Percentiles rank a stretch among this genome's conserved stretches.
phyloP scores from a whole-genome alignment of 2,888 invertebrate genomes.

The Adela reaumurella region DNA sequence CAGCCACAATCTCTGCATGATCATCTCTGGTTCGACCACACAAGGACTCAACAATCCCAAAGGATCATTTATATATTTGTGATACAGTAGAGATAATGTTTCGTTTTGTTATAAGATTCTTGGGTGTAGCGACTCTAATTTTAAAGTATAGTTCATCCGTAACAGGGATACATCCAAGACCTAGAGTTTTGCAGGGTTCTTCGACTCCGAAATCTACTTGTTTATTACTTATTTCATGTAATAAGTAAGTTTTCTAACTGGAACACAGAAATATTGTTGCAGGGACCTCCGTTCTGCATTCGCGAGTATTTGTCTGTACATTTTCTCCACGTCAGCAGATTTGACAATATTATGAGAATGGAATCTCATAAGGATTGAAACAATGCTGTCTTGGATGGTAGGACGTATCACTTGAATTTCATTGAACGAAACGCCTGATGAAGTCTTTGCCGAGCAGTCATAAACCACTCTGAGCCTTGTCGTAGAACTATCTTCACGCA shows the following conservation, averaged over 20 bases:
- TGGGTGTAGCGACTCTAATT: no score
- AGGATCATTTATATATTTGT: slow-evolving; percentile 15
- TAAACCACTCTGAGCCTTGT: not conserved
- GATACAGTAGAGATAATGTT: slow-evolving; percentile 12
- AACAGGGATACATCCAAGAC: slow-evolving; percentile 8
- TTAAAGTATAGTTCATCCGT: slow-evolving; percentile 6
- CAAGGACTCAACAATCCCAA: slow-evolving; percentile 12
- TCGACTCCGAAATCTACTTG: no score
- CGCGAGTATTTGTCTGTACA: not conserved
- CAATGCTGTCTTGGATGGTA: slow-evolving; percentile 1
- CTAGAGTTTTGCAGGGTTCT: no score
- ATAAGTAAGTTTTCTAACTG: no score
- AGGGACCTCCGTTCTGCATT: no score
- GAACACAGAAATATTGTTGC: no score
- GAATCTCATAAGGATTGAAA: slow-evolving; percentile 1
- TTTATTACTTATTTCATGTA: no score
- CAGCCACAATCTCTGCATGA: slow-evolving; percentile 16
- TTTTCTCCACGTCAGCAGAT: not conserved
- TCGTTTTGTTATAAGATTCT: slow-evolving; percentile 17
- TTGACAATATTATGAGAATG: not conserved
- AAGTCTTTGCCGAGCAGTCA: not conserved
- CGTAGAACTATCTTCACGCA: slow-evolving; percentile 1
- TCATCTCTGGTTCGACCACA: slow-evolving; percentile 13
- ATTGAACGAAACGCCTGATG: slow-evolving; percentile 2
- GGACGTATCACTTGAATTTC: slow-evolving; percentile 1